Base-by-base conservation (phyloP, 2,797 vertebrate genomes). In the Orestias chungarensis region DNA sequence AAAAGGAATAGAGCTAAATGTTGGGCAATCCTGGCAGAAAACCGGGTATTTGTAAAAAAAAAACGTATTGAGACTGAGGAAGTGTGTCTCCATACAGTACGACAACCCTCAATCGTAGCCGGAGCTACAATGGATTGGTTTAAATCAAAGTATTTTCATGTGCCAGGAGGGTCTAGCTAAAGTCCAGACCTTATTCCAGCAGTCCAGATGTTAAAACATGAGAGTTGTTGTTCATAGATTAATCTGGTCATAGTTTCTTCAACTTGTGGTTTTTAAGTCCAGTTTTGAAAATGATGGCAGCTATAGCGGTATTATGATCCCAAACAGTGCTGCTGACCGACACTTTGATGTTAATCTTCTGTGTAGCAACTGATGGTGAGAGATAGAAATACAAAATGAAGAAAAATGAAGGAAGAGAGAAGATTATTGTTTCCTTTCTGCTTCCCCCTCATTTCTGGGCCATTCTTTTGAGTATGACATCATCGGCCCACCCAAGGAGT, bases 401-500 rank as follows among this genome's bases (percentile, higher is more conserved):
- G 46, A 50, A 76, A 62, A 46, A 66, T 17, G 64, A 85, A 79
- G 73, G 84, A 82, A 90, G 83, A 91, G 86, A 81, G 82, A 73
- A 86, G 57, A 74, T 84, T 88, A 93, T 95, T 94, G 92, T 93
- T 92, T 91, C 86, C 91, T 84, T 83, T 82, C 79, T 78, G 91
- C 88, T 92, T 92, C 88, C 91, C 89, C 86, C 79, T 88, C 66
- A 46, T 88, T 92, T 93, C 86, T 89, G 77, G 82, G 87, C 81
- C 83, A 87, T 90, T 92, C 89, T 93, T 93, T 86, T 75, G 81
- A 93, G 87, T 79, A 94, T 94, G 92, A 95, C 94, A 95, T 95
- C 92, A 94, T 81, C 88, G 89, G 94, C 89, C 95, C 95, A 95
- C 94, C 93, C 94, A 94, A 87, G 89, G 88, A 94, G 94, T 78